Percentiles rank a stretch among this genome's conserved stretches.
Conservation (phyloP, 2,797 vertebrate species). For the Manis pentadactyla region DNA sequence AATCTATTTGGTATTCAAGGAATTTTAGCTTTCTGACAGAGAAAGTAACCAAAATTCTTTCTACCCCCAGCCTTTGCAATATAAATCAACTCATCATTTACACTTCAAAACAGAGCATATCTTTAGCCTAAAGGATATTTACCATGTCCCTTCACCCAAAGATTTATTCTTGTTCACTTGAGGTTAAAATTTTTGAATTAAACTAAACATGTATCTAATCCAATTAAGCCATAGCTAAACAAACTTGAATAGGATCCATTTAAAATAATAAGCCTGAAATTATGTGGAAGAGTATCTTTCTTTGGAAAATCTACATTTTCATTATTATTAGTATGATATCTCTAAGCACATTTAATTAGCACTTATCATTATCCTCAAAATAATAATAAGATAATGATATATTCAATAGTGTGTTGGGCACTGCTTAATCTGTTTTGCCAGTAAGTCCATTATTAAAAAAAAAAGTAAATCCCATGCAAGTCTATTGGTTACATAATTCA, state of each 20-base stretch:
- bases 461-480: conserved; percentile 64
- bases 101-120: conserved; percentile 64
- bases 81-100: conserved; percentile 38
- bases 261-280: conserved; percentile 93
- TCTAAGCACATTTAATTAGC: conserved; percentile 89
- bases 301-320: conserved; percentile 87
- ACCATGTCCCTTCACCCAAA: conserved; percentile 72
- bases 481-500: conserved; percentile 40
- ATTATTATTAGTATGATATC: conserved; percentile 91
- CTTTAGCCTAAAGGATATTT: conserved; percentile 63
- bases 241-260: conserved; percentile 90
- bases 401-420: conserved; percentile 79
- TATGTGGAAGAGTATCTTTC: conserved; percentile 90
- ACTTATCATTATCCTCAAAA: conserved; percentile 82
- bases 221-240: conserved; percentile 92
- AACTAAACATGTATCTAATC: conserved; percentile 90
- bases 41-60: conserved; percentile 29
- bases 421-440: conserved; percentile 80
- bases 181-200: conserved; percentile 88
- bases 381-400: conserved; percentile 83
- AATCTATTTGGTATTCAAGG: background rate
- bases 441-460: conserved; percentile 66
- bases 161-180: conserved; percentile 83
- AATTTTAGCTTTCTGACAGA: background rate
- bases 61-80: background rate